Evolutionary conservation across 2,888 invertebrate species (phyloP).

Genomic region (Macrosoma leucophasiata): DNA sequence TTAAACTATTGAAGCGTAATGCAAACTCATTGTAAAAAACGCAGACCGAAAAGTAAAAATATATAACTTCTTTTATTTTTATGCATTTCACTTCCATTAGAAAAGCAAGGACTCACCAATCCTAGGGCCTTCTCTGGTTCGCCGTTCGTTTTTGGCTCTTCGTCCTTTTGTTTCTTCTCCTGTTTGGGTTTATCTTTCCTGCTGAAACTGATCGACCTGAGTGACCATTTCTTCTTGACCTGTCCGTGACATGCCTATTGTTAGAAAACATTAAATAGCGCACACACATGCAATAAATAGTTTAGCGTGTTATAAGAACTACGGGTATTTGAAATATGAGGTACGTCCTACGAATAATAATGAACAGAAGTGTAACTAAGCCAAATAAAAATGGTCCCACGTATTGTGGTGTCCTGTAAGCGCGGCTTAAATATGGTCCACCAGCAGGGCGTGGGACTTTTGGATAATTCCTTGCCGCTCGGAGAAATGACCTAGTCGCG

Average conservation of each 20-base stretch:
- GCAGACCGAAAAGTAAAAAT: conserved; percentile 15
- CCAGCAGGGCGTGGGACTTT: no score
- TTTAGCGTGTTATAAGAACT: no score
- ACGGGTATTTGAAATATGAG: no score
- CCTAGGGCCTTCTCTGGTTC: conserved; percentile 79
- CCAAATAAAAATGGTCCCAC: conserved; percentile 11
- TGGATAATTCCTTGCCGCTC: no score
- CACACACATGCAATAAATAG: conserved; percentile 34
- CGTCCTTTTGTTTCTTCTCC: conserved; percentile 78
- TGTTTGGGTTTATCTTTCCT: conserved; percentile 92
- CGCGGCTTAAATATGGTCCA: no score
- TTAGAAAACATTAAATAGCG: conserved; percentile 37
- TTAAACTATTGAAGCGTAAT: conserved; percentile 23
- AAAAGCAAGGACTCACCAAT: conserved; percentile 81
- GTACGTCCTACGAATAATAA: no score
- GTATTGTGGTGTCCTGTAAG: conserved; percentile 7
- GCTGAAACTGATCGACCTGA: conserved; percentile 90
- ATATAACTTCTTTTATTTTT: no score
- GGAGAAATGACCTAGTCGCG: no score
- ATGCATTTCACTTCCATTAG: no score
- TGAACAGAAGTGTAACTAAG: no score
- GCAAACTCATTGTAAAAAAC: conserved; percentile 25
- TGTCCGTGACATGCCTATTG: conserved; percentile 49
- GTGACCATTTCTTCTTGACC: conserved; percentile 93
- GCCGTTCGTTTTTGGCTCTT: conserved; percentile 73